These are phyloP conservation scores for Cartodere bifasciata DNA, from an alignment of 2,888 invertebrate genomes.

Conservation along the genomic window DNA sequence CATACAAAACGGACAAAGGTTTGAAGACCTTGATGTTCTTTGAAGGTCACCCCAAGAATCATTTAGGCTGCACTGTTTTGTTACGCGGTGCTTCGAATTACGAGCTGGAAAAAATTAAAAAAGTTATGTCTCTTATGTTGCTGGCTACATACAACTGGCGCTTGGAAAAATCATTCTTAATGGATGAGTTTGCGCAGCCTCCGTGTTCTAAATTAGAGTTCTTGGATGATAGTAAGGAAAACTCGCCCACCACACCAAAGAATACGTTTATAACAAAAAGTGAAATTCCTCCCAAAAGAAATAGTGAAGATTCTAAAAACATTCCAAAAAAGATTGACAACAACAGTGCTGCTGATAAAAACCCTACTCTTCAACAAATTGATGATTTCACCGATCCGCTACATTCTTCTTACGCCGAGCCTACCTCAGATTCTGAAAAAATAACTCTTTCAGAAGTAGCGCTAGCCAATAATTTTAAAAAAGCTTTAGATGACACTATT, in stretches of 20 bases:
- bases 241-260: slow-evolving; percentile 23
- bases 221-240: slow-evolving; percentile 33
- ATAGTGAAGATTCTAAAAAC: slow-evolving; percentile 10
- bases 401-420: slow-evolving; percentile 29
- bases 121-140: slow-evolving; percentile 67
- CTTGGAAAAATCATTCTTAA: slow-evolving; percentile 78
- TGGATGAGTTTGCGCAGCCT: slow-evolving; percentile 75
- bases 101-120: slow-evolving; percentile 75
- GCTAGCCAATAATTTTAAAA: slow-evolving; percentile 54
- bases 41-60: slow-evolving; percentile 74
- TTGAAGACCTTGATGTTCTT: slow-evolving; percentile 86
- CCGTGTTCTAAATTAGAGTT: slow-evolving; percentile 42
- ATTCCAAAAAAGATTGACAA: no score
- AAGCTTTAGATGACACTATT: slow-evolving; percentile 59
- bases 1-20: slow-evolving; percentile 39
- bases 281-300: slow-evolving; percentile 6
- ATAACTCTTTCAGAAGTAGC: slow-evolving; percentile 43
- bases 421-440: slow-evolving; percentile 11
- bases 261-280: slow-evolving; percentile 2
- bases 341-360: slow-evolving; percentile 17
- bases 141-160: slow-evolving; percentile 84
- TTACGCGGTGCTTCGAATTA: slow-evolving; percentile 59
- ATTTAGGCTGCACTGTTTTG: slow-evolving; percentile 77
- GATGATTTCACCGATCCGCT: slow-evolving; percentile 79
- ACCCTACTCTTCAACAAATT: slow-evolving; percentile 23